Base-by-base conservation (phyloP, 2,888 invertebrate genomes). In the Hylaea fasciaria region DNA sequence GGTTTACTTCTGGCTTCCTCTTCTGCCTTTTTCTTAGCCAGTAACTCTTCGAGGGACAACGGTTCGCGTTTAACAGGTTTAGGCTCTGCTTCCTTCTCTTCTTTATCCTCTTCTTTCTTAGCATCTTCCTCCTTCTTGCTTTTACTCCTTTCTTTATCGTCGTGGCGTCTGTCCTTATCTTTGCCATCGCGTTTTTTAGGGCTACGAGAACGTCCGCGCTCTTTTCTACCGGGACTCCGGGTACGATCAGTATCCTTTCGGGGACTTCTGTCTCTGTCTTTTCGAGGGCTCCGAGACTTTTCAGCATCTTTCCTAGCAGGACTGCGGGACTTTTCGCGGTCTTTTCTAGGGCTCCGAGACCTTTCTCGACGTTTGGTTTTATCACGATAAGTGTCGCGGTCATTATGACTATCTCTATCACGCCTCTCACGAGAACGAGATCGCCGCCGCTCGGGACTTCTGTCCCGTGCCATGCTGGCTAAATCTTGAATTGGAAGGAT, bases 1-100 rank as follows among this genome's bases (percentile, higher is more conserved):
- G 99, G 99, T 93, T 99, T 99, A 73, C 98, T 97, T 52, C 97
- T 94, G 0, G 97, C 98, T 77, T 96, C 97, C 83, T 99, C 98
- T 81, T 98, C 98, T 0, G 97, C 97, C 80, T 99, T 98, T 82
- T 98, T 98, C 86, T 98, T 98, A 0, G 97, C 96, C 48, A 99
- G 89, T 41, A 99, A 86, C 83, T 99, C 99, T 83, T 99, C 99
- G 57, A 99, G 90, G 5, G 99, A 99, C 13, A 99, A 89, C 0
- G 99, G 99, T 80, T 99, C 98, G 50, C 83, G 92, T 86, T 80
- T 92, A 14, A 78, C 72, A 5, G 76, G 80, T 67, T 86, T 93
- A 3, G 57, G 17, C 13, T 76, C 76, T 29, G 93, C 93, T 7
- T 91, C 89, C 52, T 89, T 87, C 22, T 78, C 72, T n/a, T 82